These are phyloP conservation scores for Monochamus alternatus DNA, from an alignment of 2,888 invertebrate genomes.

Conservation along the genomic window DNA sequence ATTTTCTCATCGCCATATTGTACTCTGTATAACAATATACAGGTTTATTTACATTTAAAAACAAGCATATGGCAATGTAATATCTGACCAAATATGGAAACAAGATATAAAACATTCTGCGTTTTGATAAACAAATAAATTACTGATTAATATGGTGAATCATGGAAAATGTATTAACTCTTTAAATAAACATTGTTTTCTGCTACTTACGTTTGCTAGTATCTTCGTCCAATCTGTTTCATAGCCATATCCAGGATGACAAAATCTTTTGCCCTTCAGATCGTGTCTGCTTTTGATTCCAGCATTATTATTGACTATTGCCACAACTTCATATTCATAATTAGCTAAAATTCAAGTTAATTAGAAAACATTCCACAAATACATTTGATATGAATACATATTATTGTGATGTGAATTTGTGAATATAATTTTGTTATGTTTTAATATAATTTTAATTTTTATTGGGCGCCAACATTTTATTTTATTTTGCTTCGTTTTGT, in stretches of 20 bases:
- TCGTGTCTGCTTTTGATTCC: conserved; percentile 76
- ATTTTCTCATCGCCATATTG: too few species aligned
- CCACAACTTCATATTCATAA: conserved; percentile 78
- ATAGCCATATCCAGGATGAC: conserved; percentile 87
- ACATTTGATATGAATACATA: too few species aligned
- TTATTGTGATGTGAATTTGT: too few species aligned
- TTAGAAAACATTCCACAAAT: not conserved
- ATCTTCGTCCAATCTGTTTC: conserved; percentile 84
- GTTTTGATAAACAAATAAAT: too few species aligned
- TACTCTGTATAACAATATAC: too few species aligned
- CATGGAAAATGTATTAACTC: too few species aligned
- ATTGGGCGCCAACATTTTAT: too few species aligned
- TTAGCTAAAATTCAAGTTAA: conserved; percentile 65
- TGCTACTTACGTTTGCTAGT: conserved; percentile 78
- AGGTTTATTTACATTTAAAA: too few species aligned
- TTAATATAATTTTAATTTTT: too few species aligned
- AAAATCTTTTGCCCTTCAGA: conserved; percentile 81
- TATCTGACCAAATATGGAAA: not conserved
- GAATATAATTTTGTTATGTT: too few species aligned
- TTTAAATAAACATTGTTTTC: not conserved
- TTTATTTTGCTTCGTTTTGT: too few species aligned
- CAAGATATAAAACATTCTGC: not conserved
- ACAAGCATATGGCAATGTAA: not conserved
- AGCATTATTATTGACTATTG: conserved; percentile 77
- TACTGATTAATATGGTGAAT: too few species aligned